Evolutionary conservation across 1,140 invertebrate species (phyloP), one percentile per base, ranked within the genome.

Genomic region (Dufourea novaeangliae): DNA sequence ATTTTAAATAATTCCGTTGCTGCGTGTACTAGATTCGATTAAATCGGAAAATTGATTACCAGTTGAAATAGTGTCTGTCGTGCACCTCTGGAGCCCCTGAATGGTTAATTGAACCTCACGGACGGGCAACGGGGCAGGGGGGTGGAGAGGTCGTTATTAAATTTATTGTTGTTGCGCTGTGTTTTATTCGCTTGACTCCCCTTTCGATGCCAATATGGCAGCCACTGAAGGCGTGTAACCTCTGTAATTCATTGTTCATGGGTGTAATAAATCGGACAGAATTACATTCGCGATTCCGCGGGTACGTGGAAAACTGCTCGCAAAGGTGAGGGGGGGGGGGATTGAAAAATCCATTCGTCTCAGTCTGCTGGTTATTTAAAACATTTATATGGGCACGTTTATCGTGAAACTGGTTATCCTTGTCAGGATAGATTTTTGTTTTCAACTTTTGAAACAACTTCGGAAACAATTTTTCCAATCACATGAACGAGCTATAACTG

Each of bases 61-160:
- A 14, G 29, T 2, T 44, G 68, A 25, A 37, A 46, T 25, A 25
- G n/a, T 29, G 34, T 7, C 54, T n/a, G 44, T 22, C 12, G 14
- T 7, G 0, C 20, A 7, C 20, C 46, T 50, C 46, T n/a, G 17
- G 20, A 7, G 2, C 46, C 46, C 27, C 25, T 11, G 14, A 20
- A 72, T 37, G 37, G 44, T 39, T 29, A 52, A 52, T 39, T 44
- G 29, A 5, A n/a, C 1, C 11, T 17, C 22, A 4, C 7, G 39
- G n/a, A 62, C n/a, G n/a, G n/a, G n/a, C n/a, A n/a, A n/a, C n/a
- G n/a, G n/a, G n/a, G n/a, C n/a, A n/a, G n/a, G n/a, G n/a, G n/a
- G n/a, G n/a, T n/a, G 27, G n/a, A 22, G n/a, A 50, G 22, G 32
- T n/a, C 29, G 54, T 62, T 72, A 50, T 63, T 73, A 73, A 63